These are phyloP conservation scores for Spodoptera exigua DNA, from an alignment of 2,888 invertebrate species.

Conservation along the genomic window DNA sequence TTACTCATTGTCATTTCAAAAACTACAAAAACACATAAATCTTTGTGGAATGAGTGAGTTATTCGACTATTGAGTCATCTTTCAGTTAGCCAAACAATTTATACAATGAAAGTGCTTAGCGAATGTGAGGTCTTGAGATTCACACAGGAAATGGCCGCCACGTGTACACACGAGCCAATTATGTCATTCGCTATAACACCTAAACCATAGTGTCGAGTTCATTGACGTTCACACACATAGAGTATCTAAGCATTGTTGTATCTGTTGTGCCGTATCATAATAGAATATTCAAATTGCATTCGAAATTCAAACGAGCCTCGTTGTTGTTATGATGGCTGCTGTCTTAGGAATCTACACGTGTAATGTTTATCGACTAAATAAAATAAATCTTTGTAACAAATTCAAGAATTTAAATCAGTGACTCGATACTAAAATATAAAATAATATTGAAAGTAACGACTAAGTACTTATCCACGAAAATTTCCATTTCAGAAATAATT, in stretches of 20 bases:
- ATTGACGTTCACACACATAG: conserved; percentile 28
- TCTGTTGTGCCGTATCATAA: conserved; percentile 30
- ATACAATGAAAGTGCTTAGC: conserved; percentile 30
- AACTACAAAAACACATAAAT: too few relatives aligned
- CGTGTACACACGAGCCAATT: conserved; percentile 33
- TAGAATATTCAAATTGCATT: conserved; percentile 51
- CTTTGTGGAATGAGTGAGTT: too few relatives aligned
- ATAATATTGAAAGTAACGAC: too few relatives aligned
- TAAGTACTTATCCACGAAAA: too few relatives aligned
- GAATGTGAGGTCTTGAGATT: conserved; percentile 27
- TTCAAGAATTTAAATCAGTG: too few relatives aligned
- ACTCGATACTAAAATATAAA: too few relatives aligned
- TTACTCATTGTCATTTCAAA: too few relatives aligned
- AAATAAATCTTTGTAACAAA: too few relatives aligned
- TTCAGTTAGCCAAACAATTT: conserved; percentile 26
- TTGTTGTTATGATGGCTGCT: conserved; percentile 15
- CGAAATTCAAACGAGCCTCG: conserved; percentile 33
- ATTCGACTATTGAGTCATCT: background rate
- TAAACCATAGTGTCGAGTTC: conserved; percentile 30
- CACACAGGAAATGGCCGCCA: conserved; percentile 46
- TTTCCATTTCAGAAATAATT: too few relatives aligned
- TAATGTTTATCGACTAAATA: conserved; percentile 16
- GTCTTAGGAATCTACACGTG: conserved; percentile 25
- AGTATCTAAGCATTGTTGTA: conserved; percentile 27
- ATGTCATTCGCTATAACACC: conserved; percentile 32